Percentiles rank a stretch among this genome's conserved stretches.
phyloP scores from a whole-genome alignment of 2,888 invertebrate genomes.

The Cacoxenus indagator region DNA sequence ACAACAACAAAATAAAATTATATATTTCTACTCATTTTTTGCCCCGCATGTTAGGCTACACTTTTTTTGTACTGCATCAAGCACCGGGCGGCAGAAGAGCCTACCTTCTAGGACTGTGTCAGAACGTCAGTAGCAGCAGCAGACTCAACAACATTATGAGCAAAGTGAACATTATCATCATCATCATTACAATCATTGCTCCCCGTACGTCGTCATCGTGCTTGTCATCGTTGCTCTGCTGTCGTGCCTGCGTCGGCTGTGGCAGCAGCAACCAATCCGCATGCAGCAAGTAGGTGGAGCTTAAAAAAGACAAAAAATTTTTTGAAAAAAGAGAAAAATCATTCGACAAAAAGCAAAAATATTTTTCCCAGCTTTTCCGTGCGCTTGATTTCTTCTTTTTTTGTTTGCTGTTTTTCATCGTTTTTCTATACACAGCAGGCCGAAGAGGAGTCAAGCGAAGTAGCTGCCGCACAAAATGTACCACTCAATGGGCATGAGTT shows the following conservation, averaged over 20 bases:
- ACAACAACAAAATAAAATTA: background rate
- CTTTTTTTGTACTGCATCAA: background rate
- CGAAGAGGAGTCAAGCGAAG: background rate
- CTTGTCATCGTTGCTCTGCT: slow-evolving; percentile 28
- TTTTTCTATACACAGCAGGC: slow-evolving; percentile 59
- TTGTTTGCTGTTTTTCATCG: slow-evolving; percentile 46
- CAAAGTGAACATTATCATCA: background rate
- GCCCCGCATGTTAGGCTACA: background rate
- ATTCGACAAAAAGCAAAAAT: slow-evolving; percentile 13
- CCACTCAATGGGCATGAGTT: background rate
- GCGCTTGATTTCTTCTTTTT: slow-evolving; percentile 35
- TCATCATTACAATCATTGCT: slow-evolving; percentile 48
- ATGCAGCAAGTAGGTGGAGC: slow-evolving; percentile 67
- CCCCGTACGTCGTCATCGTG: slow-evolving; percentile 7
- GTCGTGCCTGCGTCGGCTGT: slow-evolving; percentile 28
- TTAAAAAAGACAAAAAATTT: slow-evolving; percentile 66
- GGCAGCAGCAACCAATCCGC: slow-evolving; percentile 62
- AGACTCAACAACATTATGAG: background rate
- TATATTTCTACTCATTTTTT: background rate
- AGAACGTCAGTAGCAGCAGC: background rate
- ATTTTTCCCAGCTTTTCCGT: slow-evolving; percentile 1
- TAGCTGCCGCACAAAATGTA: background rate
- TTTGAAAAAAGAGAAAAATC: slow-evolving; percentile 31
- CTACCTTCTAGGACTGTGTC: background rate
- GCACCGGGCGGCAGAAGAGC: background rate